Evolutionary conservation across 2,797 vertebrate species (phyloP).

Genomic region (Coregonus suidteri): DNA sequence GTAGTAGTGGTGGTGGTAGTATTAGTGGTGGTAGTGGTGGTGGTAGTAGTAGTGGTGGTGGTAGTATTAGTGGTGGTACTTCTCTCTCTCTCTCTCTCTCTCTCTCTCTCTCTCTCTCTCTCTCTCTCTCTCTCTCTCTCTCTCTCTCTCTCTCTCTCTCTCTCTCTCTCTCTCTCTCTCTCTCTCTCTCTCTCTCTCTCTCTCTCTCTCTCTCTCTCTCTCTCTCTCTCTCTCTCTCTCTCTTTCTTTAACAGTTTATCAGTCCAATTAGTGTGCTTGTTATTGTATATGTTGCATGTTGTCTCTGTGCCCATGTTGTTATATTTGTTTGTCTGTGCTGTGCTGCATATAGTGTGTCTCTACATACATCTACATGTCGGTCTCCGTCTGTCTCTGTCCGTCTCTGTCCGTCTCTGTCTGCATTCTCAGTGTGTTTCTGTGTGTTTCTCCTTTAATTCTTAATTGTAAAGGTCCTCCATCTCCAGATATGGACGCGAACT

Average conservation of each 20-base stretch:
- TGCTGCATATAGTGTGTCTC: neutral
- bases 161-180: neutral
- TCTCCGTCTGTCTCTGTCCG: neutral
- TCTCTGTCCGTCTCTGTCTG: neutral
- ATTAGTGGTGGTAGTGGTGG: too few relatives aligned
- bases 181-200: neutral
- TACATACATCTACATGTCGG: neutral
- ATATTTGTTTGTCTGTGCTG: neutral
- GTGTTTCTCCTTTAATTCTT: slow-evolving; percentile 32
- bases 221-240: slow-evolving; percentile 8
- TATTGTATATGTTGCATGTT: slow-evolving; percentile 20
- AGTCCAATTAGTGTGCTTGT: slow-evolving; percentile 20
- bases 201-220: too few relatives aligned
- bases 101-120: neutral
- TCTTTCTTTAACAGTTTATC: slow-evolving; percentile 9
- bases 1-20: too few relatives aligned
- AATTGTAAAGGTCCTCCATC: slow-evolving; percentile 74
- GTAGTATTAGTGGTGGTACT: too few relatives aligned
- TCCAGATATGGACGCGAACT: slow-evolving; percentile 92
- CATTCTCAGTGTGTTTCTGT: slow-evolving; percentile 24
- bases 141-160: neutral
- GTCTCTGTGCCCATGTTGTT: slow-evolving; percentile 6
- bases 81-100: neutral
- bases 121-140: neutral
- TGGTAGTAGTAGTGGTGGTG: too few relatives aligned